Base-by-base conservation (phyloP, 1,140 invertebrate species). In the Formica exsecta region DNA sequence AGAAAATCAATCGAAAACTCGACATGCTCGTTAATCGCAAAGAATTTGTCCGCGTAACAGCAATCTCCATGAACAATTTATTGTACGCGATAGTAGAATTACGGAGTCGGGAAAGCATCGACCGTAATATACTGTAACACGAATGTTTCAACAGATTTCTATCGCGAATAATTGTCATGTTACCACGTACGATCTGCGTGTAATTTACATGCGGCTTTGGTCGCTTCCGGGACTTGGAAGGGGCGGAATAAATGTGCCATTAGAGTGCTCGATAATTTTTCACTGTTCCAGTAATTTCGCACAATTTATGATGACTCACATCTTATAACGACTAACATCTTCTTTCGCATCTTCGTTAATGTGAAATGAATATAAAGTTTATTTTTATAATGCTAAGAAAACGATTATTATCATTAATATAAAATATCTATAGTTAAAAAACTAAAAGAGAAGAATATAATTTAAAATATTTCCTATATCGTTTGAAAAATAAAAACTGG, bases 141-240 rank as follows among this genome's bases (percentile, higher is more conserved):
- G 11, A 61, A 22, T 54, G 38, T 44, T 73, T 44, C 79, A 44
- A 73, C 71, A 25, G 79, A 83, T 83, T 74, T 74, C 25, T 74
- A 83, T 83, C 68, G 13, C 38, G 54, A 73, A n/a, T 74, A 61
- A 83, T 73, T 83, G 68, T 83, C 68, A 57, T 19, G 66, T 73
- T 61, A 25, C 51, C 79, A 13, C 51, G 79, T 22, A 48, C 38
- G 79, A 70, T 54, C 9, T 25, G 11, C 25, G 65, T 19, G 16
- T 9, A 80, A 80, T 71, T 71, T 68, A 57, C 48, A 25, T 11
- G 65, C 7, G 76, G 65, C 44, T 44, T 64, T 36, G 0, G 62
- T 8, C 48, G 32, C 19, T 80, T 70, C 22, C 36, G 64, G 3
- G 29, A 32, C 32, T 68, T 57, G 16, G 7, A 70, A 68, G 4